Evolutionary conservation across 92 coral and sea anemone genomes (phyloP).

Genomic region (Diadumene lineata): DNA sequence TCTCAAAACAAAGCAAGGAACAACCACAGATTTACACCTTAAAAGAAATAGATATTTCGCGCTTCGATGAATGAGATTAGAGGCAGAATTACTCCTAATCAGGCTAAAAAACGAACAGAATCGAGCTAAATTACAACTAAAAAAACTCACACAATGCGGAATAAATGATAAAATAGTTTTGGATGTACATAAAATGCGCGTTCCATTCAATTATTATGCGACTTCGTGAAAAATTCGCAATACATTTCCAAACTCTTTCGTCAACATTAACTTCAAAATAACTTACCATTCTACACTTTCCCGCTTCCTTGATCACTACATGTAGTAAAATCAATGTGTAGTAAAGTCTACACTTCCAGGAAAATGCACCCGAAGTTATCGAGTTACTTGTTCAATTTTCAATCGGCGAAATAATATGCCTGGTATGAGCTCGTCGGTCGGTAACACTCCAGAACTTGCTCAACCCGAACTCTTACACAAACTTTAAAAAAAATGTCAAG

Average conservation of each 20-base stretch:
- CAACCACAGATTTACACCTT: background rate
- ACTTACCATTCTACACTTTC: background rate
- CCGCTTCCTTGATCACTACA: constrained; percentile 3
- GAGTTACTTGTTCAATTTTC: constrained; percentile 5
- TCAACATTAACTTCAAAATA: background rate
- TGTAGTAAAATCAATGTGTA: too few relatives aligned
- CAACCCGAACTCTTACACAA: constrained; percentile 14
- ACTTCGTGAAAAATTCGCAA: background rate
- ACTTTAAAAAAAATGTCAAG: background rate
- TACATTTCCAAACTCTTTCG: background rate
- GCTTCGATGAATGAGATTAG: constrained; percentile 1
- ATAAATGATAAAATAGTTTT: background rate
- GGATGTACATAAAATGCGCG: too few relatives aligned
- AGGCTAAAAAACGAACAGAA: background rate
- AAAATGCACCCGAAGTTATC: constrained; percentile 7
- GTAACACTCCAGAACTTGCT: constrained; percentile 1
- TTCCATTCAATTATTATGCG: too few relatives aligned
- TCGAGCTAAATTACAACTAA: background rate
- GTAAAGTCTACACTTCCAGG: constrained; percentile 11
- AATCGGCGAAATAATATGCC: constrained; percentile 10
- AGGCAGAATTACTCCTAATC: background rate
- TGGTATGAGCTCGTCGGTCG: constrained; percentile 6
- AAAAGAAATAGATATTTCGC: background rate
- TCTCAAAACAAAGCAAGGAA: background rate
- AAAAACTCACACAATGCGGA: background rate